These are phyloP conservation scores for Terrapene triunguis DNA, from an alignment of 2,113 vertebrate genomes.

Conservation along the genomic window DNA sequence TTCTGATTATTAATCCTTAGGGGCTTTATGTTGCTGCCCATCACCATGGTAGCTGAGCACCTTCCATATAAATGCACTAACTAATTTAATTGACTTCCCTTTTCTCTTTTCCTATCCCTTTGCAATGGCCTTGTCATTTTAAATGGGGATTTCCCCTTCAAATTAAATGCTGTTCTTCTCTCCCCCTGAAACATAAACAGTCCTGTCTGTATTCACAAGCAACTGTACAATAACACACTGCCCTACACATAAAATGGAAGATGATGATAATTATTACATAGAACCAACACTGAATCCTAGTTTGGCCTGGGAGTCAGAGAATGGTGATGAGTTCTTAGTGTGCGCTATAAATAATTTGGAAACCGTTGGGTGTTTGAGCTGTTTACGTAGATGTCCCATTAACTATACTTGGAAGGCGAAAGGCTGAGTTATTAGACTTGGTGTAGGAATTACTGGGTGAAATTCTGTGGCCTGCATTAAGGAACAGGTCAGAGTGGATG, in stretches of 20 bases:
- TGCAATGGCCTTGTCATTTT: not conserved
- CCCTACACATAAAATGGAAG: not conserved
- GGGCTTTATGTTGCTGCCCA: not conserved
- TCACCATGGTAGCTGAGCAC: not conserved
- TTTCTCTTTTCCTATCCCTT: not conserved
- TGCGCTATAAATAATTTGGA: not conserved
- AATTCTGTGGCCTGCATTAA: not conserved
- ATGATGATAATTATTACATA: not conserved
- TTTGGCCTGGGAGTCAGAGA: not conserved
- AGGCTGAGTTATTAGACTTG: not conserved
- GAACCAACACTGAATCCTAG: not conserved
- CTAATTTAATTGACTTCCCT: not conserved
- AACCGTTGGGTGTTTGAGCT: not conserved
- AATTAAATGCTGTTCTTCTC: not conserved
- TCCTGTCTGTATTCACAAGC: accelerated
- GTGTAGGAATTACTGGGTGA: not conserved
- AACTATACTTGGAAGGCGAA: not conserved
- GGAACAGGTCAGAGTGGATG: not conserved
- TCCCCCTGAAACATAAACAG: not conserved
- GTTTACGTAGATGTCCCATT: not conserved
- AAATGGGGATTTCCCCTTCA: not conserved
- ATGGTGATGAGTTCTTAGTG: not conserved
- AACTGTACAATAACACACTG: not conserved
- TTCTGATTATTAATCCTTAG: not conserved
- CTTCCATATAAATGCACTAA: not conserved